These are phyloP conservation scores for Apamea monoglypha DNA, from an alignment of 2,888 invertebrate genomes.

Conservation along the genomic window DNA sequence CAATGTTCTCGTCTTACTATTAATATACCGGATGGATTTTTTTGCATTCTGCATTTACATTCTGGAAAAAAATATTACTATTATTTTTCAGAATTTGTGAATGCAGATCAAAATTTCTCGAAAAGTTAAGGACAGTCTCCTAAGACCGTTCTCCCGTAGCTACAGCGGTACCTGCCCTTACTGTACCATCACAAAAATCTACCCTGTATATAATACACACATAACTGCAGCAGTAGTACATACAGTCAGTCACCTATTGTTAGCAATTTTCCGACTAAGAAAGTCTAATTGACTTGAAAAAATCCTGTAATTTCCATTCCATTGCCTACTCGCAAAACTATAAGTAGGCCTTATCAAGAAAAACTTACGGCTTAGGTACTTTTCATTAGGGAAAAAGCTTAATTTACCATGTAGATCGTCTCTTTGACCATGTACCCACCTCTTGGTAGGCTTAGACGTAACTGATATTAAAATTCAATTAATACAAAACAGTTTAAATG, in stretches of 20 bases:
- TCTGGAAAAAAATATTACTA: not conserved
- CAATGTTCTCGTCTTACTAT: not conserved
- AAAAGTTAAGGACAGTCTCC: not conserved
- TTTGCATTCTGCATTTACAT: not conserved
- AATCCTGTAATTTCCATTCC: not conserved
- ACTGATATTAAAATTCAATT: not conserved
- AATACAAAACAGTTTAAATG: not conserved
- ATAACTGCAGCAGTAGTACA: not conserved
- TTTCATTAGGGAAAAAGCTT: too few relatives aligned
- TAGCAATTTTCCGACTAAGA: not conserved
- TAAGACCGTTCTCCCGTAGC: not conserved
- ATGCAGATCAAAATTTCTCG: not conserved
- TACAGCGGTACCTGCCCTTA: not conserved
- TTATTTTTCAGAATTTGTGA: not conserved
- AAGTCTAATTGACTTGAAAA: not conserved
- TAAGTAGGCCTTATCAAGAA: not conserved
- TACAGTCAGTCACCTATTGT: not conserved
- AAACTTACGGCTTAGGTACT: not conserved
- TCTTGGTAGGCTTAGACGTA: not conserved
- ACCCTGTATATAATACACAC: not conserved
- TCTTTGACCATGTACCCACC: not conserved
- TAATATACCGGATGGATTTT: not conserved
- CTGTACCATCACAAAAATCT: not conserved
- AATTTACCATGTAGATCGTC: not conserved
- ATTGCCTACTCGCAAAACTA: not conserved